Evolutionary conservation across 1,140 invertebrate species (phyloP).

Genomic region (Nasonia giraulti): DNA sequence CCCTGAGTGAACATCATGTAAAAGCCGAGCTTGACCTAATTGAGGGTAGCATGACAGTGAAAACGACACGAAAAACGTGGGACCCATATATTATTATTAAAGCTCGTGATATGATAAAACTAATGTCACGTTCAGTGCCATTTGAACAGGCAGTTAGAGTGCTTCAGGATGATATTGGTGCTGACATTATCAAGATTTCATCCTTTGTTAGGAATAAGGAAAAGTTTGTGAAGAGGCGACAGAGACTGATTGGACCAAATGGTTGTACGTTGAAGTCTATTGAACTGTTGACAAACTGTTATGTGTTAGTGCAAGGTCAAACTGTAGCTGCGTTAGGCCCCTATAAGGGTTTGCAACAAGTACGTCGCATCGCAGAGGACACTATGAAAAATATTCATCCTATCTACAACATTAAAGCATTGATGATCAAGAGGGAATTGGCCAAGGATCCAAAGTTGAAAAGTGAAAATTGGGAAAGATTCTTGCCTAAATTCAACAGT

Average conservation of each 20-base stretch:
- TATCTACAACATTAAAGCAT: constrained; percentile 98
- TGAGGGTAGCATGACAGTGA: constrained; percentile 96
- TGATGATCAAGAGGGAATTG: constrained; percentile 98
- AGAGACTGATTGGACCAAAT: constrained; percentile 96
- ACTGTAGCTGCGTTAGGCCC: constrained; percentile 98
- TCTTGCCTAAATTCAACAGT: constrained; percentile 95
- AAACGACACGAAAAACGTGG: constrained; percentile 98
- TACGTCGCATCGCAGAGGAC: constrained; percentile 94
- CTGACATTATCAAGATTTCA: constrained; percentile 98
- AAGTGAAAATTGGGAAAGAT: constrained; percentile 98
- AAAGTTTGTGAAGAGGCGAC: constrained; percentile 96
- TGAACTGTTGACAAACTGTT: constrained; percentile 98
- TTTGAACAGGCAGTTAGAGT: constrained; percentile 94
- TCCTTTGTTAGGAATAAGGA: constrained; percentile 93
- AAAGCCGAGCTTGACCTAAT: constrained; percentile 95
- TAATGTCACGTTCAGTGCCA: constrained; percentile 96
- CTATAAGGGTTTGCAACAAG: constrained; percentile 94
- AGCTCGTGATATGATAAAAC: constrained; percentile 95
- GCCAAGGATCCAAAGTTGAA: constrained; percentile 93
- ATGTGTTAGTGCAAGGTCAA: constrained; percentile 97
- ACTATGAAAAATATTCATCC: constrained; percentile 99
- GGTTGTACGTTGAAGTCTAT: constrained; percentile 98
- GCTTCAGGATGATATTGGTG: constrained; percentile 91
- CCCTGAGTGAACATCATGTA: constrained; percentile 84
- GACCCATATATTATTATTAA: constrained; percentile 99